A percentile compares a stretch with the other conserved stretches of the same genome.
These are phyloP conservation scores for Lasius platythorax DNA, from an alignment of 2,888 invertebrate genomes.

Conservation along the genomic window DNA sequence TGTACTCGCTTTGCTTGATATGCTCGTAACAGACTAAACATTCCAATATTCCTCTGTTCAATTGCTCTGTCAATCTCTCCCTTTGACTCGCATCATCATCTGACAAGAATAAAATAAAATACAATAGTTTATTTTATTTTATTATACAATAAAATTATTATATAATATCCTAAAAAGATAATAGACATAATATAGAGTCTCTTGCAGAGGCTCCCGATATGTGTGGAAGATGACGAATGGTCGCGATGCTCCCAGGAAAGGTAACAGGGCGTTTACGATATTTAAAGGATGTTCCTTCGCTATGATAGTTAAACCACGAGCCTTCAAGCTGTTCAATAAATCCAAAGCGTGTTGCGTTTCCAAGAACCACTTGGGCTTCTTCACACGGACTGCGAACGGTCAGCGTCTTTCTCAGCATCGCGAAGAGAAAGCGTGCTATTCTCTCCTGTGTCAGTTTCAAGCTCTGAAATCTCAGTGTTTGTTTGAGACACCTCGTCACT, in stretches of 20 bases:
- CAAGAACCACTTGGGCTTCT: conserved; percentile 78
- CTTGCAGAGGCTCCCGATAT: conserved; percentile 94
- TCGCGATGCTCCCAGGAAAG: conserved; percentile 93
- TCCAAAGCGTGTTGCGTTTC: conserved; percentile 87
- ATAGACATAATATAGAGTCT: conserved; percentile 88
- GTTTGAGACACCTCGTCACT: not conserved
- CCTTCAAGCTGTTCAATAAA: conserved; percentile 88
- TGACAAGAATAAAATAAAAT: conserved; percentile 63
- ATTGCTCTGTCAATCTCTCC: too few species aligned
- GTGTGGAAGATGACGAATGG: conserved; percentile 95
- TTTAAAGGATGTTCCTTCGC: conserved; percentile 95
- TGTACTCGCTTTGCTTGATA: too few species aligned
- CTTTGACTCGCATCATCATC: conserved; percentile 87
- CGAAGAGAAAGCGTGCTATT: conserved; percentile 8
- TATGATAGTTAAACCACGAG: conserved; percentile 92
- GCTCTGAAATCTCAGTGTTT: conserved; percentile 35
- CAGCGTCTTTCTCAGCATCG: not conserved
- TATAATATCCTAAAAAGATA: too few species aligned
- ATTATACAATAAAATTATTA: too few species aligned
- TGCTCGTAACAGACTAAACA: too few species aligned
- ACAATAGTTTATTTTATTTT: too few species aligned
- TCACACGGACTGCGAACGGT: conserved; percentile 62
- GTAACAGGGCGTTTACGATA: conserved; percentile 91
- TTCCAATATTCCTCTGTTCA: too few species aligned
- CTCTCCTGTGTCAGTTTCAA: not conserved